Conservation (phyloP, 2,888 invertebrate species). For the Philaethria dido region DNA sequence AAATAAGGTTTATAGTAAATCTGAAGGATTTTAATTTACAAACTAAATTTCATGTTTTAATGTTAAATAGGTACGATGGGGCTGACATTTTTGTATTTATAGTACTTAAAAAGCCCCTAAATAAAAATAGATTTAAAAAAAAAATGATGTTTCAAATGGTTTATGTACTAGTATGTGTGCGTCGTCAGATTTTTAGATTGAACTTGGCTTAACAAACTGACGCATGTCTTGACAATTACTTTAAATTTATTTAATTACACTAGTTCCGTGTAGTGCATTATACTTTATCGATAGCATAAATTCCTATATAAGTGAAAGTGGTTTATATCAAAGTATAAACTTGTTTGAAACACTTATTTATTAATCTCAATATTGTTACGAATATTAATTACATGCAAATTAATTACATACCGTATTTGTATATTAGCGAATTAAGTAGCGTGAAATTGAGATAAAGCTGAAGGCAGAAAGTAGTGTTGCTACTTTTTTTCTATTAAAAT, state of each 20-base stretch:
- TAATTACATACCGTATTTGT: slow-evolving; percentile 8
- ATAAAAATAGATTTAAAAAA: too few relatives aligned
- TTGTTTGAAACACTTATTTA: slow-evolving; percentile 10
- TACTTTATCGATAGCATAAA: slow-evolving; percentile 3
- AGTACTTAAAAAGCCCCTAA: too few relatives aligned
- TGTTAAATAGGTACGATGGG: too few relatives aligned
- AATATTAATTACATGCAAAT: slow-evolving; percentile 12
- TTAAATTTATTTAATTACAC: slow-evolving; percentile 1
- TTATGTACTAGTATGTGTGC: not conserved
- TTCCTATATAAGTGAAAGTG: slow-evolving; percentile 22
- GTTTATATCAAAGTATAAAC: slow-evolving; percentile 17
- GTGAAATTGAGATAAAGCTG: slow-evolving; percentile 11
- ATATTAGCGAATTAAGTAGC: slow-evolving; percentile 13
- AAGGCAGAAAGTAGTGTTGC: not conserved
- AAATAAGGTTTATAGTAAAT: too few relatives aligned
- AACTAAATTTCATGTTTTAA: too few relatives aligned
- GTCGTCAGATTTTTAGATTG: not conserved
- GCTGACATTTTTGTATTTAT: too few relatives aligned
- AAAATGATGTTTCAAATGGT: not conserved
- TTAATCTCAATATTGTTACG: slow-evolving; percentile 19
- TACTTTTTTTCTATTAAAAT: not conserved
- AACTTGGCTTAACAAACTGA: not conserved
- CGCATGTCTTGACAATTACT: not conserved
- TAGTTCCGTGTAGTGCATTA: not conserved
- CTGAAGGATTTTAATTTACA: too few relatives aligned